Percentiles rank a stretch among this genome's conserved stretches.
Evolutionary conservation across 2,113 vertebrate species (phyloP).

Genomic region (Pandion haliaetus): DNA sequence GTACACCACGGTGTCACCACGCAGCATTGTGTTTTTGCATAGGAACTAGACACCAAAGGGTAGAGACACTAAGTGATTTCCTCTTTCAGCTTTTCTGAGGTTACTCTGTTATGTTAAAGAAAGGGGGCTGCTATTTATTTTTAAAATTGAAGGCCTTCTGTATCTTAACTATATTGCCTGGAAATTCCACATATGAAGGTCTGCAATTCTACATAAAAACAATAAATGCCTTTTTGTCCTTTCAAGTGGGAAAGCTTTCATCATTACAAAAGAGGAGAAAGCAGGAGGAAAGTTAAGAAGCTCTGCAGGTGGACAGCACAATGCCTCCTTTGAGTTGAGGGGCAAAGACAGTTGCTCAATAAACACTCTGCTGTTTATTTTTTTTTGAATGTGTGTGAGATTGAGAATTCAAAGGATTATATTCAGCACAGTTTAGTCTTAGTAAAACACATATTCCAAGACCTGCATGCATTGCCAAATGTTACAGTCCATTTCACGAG

Average conservation of each 20-base stretch:
- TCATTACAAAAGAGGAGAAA: not conserved
- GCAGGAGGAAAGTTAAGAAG: not conserved
- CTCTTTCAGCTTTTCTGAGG: not conserved
- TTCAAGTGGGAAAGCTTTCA: not conserved
- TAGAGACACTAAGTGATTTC: not conserved
- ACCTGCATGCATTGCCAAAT: not conserved
- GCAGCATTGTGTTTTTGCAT: not conserved
- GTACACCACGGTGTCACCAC: not conserved
- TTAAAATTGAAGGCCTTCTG: not conserved
- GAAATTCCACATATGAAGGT: not conserved
- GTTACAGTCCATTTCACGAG: slow-evolving; percentile 6
- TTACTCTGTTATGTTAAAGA: not conserved
- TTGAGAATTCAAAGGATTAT: slow-evolving; percentile 20
- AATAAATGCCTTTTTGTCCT: not conserved
- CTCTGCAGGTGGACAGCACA: slow-evolving; percentile 46
- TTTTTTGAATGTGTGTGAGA: not conserved
- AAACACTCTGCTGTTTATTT: not conserved
- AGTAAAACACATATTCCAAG: not conserved
- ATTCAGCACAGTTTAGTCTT: not conserved
- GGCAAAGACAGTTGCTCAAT: not conserved
- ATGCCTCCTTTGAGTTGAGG: slow-evolving; percentile 2
- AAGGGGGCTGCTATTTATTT: not conserved
- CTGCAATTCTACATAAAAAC: not conserved
- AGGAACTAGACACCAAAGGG: not conserved
- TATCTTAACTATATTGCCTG: not conserved